Evolutionary conservation across 1,140 invertebrate species (phyloP).

Genomic region (Zaprionus tsacasi): DNA sequence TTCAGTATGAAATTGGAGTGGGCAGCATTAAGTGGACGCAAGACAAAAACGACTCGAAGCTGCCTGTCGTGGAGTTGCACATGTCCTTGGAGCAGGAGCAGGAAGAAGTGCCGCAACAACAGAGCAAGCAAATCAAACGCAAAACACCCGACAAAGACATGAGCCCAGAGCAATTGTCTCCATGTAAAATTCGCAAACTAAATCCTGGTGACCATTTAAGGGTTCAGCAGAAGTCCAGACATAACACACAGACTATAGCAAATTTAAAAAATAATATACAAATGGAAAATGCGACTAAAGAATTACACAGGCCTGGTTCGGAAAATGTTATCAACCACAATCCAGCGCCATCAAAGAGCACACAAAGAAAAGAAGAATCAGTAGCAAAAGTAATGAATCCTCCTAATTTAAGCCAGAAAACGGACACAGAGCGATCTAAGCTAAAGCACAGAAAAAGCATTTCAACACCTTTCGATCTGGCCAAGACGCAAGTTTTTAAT

Average conservation of each 20-base stretch:
- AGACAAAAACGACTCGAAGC: background rate
- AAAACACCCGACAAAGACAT: constrained; percentile 17
- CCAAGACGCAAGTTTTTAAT: background rate
- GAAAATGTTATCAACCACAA: background rate
- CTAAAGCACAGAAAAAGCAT: background rate
- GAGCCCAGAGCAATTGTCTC: constrained; percentile 10
- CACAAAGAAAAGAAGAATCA: background rate
- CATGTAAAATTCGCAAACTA: constrained; percentile 29
- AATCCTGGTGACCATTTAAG: constrained; percentile 1
- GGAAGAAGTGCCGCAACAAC: background rate
- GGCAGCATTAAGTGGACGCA: constrained; percentile 86
- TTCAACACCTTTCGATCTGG: background rate
- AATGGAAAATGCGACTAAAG: no score
- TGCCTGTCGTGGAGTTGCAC: constrained; percentile 25
- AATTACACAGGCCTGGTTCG: background rate
- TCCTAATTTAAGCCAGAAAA: background rate
- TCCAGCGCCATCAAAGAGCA: no score
- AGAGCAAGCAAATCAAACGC: background rate
- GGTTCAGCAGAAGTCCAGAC: background rate
- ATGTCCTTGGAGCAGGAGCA: constrained; percentile 53
- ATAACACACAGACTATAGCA: background rate
- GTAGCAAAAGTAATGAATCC: background rate
- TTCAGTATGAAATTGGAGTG: constrained; percentile 88
- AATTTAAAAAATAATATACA: background rate
- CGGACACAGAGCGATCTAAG: background rate